These are phyloP conservation scores for Caenorhabditis sp. DNA, from an alignment of 2,888 invertebrate species.

Conservation along the genomic window DNA sequence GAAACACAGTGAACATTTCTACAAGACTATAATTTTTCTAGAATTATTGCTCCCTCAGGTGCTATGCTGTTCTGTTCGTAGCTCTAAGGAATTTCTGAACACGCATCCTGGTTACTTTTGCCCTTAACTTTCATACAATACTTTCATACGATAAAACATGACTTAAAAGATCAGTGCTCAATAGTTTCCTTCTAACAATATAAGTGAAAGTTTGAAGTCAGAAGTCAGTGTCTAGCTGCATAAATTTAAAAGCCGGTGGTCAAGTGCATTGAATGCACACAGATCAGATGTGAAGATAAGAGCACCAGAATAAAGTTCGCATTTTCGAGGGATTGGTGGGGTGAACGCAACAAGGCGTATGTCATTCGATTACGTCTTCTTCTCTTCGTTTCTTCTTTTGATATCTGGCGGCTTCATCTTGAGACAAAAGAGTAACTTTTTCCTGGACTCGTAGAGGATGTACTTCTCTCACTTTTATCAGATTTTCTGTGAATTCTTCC, in stretches of 20 bases:
- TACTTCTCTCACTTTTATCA: neutral
- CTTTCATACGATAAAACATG: neutral
- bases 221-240: neutral
- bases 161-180: constrained; percentile 16
- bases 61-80: no score
- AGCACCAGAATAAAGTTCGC: constrained; percentile 7
- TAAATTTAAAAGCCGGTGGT: constrained; percentile 24
- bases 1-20: no score
- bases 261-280: constrained; percentile 44
- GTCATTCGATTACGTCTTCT: constrained; percentile 49
- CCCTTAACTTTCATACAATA: neutral
- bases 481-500: constrained; percentile 1
- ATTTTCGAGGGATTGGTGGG: neutral
- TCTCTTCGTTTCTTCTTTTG: no score
- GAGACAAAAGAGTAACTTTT: constrained; percentile 42
- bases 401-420: constrained; percentile 50
- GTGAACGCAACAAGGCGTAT: constrained; percentile 47
- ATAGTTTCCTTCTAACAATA: no score
- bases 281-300: constrained; percentile 38
- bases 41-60: no score
- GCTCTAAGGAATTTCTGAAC: no score
- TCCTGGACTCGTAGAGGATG: neutral
- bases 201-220: no score
- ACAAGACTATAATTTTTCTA: no score
- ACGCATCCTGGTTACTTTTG: neutral